Evolutionary conservation across 2,797 vertebrate genomes (phyloP), one percentile per base, ranked within the genome.

Genomic region (Tamandua tetradactyla): DNA sequence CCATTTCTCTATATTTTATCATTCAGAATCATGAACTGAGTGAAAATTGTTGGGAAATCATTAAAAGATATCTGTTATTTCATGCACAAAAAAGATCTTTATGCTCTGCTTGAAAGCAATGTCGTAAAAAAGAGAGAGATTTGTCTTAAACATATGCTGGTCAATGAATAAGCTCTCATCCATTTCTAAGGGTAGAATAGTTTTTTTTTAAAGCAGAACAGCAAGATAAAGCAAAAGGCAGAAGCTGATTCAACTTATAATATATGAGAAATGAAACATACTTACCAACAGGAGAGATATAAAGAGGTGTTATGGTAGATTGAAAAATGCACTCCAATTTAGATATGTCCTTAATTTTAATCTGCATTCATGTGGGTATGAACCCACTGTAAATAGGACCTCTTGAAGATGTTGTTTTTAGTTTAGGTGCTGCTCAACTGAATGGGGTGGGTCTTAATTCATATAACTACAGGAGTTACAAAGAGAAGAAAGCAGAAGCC

Each of bases 201-300:
- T 64, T 94, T 91, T 82, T 82, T n/a, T n/a, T 15, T 59, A 71
- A 87, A 84, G 20, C 91, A 71, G 40, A 94, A 74, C 17, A 79
- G 27, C 27, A 93, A 55, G 14, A 57, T 72, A 61, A 69, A 89
- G 64, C 1, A 32, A 83, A 61, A 91, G 40, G 2, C 23, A 94
- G 62, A 79, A 71, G 55, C 35, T 52, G 4, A 17, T 78, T 37
- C 27, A 91, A 30, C 3, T 23, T 78, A 42, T 30, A 15, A 27
- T 25, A 6, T 64, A 5, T 64, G 40, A 89, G 13, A 93, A 64
- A 71, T 23, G 13, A 83, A 82, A 74, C 3, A 40, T 10, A 18
- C 14, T 76, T 1, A 32, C 17, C 30, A 72, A 6, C 5, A 3
- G 62, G 71, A 44, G 11, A 91, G 44, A 59, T 8, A 78, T 57